Conservation (phyloP, 2,888 invertebrate species). For the Philereme transversata region DNA sequence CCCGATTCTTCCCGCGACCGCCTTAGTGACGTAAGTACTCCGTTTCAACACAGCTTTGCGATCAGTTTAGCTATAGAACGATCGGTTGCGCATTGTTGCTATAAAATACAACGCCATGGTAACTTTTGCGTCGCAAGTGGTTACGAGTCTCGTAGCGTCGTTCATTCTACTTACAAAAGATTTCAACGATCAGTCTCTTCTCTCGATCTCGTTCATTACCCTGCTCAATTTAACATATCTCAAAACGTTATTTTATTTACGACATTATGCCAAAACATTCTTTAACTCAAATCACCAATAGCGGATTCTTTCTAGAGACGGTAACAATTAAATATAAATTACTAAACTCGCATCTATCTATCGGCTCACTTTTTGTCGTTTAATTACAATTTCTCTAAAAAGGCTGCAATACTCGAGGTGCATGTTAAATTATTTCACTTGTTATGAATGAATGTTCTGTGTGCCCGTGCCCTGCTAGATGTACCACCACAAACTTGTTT, state of each 20-base stretch:
- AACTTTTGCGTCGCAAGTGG: conserved; percentile 13
- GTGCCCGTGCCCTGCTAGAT: conserved; percentile 8
- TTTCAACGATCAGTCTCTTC: conserved; percentile 21
- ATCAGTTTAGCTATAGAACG: conserved; percentile 32
- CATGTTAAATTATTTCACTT: conserved; percentile 18
- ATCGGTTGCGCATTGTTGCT: conserved; percentile 33
- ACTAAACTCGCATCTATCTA: background rate
- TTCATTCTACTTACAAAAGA: conserved; percentile 25
- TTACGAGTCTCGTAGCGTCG: conserved; percentile 6
- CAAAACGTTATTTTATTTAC: background rate
- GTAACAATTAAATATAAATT: background rate
- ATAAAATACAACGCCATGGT: conserved; percentile 9
- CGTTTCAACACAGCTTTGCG: conserved; percentile 33
- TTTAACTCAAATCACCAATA: background rate
- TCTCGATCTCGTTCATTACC: background rate
- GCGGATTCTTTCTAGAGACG: background rate
- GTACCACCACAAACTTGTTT: conserved; percentile 17
- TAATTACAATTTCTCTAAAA: conserved; percentile 7
- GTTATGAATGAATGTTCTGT: conserved; percentile 16
- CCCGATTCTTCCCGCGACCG: conserved; percentile 93
- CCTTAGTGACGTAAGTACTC: conserved; percentile 91
- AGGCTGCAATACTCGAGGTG: conserved; percentile 7
- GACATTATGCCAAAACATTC: background rate
- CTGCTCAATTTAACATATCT: background rate
- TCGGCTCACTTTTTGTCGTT: background rate